Evolutionary conservation across 1,140 invertebrate species (phyloP).

Genomic region (Drosophila fuyamai): DNA sequence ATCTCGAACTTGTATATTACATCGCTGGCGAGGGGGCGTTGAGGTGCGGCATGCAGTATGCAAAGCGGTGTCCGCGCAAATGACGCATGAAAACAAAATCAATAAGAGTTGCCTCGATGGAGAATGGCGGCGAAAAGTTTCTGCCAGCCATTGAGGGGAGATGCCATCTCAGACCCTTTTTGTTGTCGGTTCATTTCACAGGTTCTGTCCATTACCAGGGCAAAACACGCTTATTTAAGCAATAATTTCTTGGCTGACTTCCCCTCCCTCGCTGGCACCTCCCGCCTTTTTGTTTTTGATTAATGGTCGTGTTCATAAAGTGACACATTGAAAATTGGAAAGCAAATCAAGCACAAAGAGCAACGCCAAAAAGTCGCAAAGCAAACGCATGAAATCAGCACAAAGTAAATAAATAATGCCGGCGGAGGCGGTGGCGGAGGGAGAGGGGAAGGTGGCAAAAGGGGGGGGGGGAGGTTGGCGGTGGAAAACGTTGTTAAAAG

Average conservation of each 20-base stretch:
- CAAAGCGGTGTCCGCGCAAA: slow-evolving; percentile 61
- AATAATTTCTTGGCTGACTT: slow-evolving; percentile 74
- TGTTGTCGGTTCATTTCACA: slow-evolving; percentile 75
- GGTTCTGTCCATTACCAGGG: slow-evolving; percentile 28
- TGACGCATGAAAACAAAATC: slow-evolving; percentile 76
- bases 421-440: neutral
- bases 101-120: slow-evolving; percentile 50
- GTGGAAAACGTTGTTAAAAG: slow-evolving; percentile 71
- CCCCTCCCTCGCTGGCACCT: slow-evolving; percentile 10
- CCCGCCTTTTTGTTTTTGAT: slow-evolving; percentile 69
- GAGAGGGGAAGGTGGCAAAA: no score
- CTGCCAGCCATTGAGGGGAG: slow-evolving; percentile 22
- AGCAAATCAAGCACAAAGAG: slow-evolving; percentile 81
- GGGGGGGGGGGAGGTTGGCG: neutral
- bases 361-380: slow-evolving; percentile 64
- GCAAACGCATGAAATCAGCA: slow-evolving; percentile 79
- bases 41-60: slow-evolving; percentile 62
- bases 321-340: slow-evolving; percentile 83
- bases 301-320: slow-evolving; percentile 80
- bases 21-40: slow-evolving; percentile 10
- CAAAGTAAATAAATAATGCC: slow-evolving; percentile 47
- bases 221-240: slow-evolving; percentile 79
- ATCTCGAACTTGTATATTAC: slow-evolving; percentile 8
- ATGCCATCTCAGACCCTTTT: slow-evolving; percentile 67
- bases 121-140: slow-evolving; percentile 17